These are phyloP conservation scores for Scaptomyza polygonia DNA, from an alignment of 2,888 invertebrate genomes.

Conservation along the genomic window DNA sequence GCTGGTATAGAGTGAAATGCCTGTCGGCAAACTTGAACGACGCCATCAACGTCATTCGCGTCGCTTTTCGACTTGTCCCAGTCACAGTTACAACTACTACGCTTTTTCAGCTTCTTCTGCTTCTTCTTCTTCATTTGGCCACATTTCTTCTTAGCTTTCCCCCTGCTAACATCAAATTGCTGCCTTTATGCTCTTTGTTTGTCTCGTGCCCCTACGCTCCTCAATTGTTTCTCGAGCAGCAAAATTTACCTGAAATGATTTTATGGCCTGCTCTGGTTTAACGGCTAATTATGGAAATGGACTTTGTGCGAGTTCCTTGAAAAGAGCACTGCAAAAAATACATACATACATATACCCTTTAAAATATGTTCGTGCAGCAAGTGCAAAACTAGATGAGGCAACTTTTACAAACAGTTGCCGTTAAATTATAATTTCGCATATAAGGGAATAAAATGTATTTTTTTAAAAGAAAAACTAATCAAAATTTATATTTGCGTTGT, in stretches of 20 bases:
- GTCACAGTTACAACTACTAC: background rate
- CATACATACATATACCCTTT: no score
- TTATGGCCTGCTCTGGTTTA: slow-evolving; percentile 11
- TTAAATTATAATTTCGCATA: no score
- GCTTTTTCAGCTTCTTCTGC: background rate
- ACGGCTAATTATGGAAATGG: slow-evolving; percentile 31
- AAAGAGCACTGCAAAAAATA: slow-evolving; percentile 1
- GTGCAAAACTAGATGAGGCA: no score
- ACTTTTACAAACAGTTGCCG: no score
- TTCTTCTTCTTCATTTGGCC: background rate
- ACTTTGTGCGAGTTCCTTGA: background rate
- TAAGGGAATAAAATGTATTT: no score
- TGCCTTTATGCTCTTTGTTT: background rate
- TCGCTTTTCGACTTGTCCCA: slow-evolving; percentile 15
- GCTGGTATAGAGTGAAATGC: slow-evolving; percentile 16
- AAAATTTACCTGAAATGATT: slow-evolving; percentile 33
- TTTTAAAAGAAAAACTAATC: no score
- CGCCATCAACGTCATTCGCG: slow-evolving; percentile 28
- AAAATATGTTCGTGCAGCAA: no score
- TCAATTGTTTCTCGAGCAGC: slow-evolving; percentile 31
- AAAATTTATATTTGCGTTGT: no score
- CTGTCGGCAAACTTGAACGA: slow-evolving; percentile 50
- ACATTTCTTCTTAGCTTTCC: background rate
- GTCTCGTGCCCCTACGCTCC: slow-evolving; percentile 2
- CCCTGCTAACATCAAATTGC: slow-evolving; percentile 19